Evolutionary conservation across 2,113 vertebrate species (phyloP).

Genomic region (Corynorhinus townsendii): DNA sequence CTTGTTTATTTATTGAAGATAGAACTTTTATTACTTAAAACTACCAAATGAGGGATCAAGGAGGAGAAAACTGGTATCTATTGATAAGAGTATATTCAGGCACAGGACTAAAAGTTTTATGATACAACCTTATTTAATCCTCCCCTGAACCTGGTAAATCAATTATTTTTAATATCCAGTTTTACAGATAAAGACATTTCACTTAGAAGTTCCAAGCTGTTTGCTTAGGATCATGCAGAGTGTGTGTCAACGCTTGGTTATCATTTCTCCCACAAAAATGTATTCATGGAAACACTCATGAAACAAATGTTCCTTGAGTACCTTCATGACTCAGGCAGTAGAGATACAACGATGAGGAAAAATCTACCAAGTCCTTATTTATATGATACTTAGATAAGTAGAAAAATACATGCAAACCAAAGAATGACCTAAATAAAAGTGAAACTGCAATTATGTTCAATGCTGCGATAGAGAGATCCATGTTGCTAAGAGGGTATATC

Average conservation of each 20-base stretch:
- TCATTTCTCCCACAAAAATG: not conserved
- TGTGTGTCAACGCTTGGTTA: not conserved
- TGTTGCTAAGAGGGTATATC: not conserved
- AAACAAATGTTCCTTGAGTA: not conserved
- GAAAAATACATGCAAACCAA: not conserved
- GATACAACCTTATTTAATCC: not conserved
- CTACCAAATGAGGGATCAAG: not conserved
- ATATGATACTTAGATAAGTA: not conserved
- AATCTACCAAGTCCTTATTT: not conserved
- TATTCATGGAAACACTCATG: not conserved
- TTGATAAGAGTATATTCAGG: not conserved
- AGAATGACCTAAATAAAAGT: not conserved
- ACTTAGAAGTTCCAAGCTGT: not conserved
- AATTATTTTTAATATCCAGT: not conserved
- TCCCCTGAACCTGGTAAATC: not conserved
- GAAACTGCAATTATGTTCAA: not conserved
- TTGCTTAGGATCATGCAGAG: not conserved
- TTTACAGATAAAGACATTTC: conserved; percentile 33
- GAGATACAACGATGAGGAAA: not conserved
- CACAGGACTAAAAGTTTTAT: not conserved
- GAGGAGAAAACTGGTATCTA: not conserved
- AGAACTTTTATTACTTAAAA: not conserved
- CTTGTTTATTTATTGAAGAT: conserved; percentile 14
- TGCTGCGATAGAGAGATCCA: not conserved
- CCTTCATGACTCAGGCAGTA: not conserved